Conservation (phyloP, 2,888 invertebrate genomes). For the Melanostoma scalare region DNA sequence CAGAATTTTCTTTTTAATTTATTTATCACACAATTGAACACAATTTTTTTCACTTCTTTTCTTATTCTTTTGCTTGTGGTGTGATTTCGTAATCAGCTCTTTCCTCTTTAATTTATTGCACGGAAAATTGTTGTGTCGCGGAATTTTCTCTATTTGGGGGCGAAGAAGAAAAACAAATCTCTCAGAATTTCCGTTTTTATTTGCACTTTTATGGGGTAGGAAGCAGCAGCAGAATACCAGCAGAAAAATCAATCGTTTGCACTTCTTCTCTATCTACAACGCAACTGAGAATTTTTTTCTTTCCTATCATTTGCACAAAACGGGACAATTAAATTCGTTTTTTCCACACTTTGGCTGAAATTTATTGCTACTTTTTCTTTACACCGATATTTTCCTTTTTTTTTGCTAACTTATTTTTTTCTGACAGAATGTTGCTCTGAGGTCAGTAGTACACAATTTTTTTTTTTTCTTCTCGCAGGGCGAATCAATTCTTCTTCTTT, state of each 20-base stretch:
- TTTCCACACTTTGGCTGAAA: conserved; percentile 35
- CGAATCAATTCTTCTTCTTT: conserved; percentile 19
- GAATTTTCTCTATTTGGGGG: conserved; percentile 27
- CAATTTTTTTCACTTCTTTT: conserved; percentile 54
- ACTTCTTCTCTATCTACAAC: conserved; percentile 61
- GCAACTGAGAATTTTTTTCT: conserved; percentile 43
- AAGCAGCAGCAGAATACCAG: conserved; percentile 56
- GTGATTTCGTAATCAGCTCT: conserved; percentile 61
- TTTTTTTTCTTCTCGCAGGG: conserved; percentile 37
- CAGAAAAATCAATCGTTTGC: conserved; percentile 71
- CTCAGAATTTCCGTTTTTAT: conserved; percentile 49
- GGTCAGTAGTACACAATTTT: conserved; percentile 68
- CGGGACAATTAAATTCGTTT: conserved; percentile 14
- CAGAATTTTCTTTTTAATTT: conserved; percentile 43
- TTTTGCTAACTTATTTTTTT: conserved; percentile 25
- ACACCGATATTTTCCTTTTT: conserved; percentile 20
- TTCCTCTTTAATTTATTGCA: conserved; percentile 55
- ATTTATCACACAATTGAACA: conserved; percentile 72
- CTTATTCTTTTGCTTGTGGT: conserved; percentile 27
- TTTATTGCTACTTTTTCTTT: conserved; percentile 2
- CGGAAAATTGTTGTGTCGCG: conserved; percentile 58
- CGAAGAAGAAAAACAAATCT: conserved; percentile 39
- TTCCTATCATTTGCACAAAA: conserved; percentile 58
- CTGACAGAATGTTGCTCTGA: conserved; percentile 53
- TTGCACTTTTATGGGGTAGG: conserved; percentile 69